These are phyloP conservation scores for Triplophysa bombifrons DNA, from an alignment of 2,797 vertebrate species.

Conservation along the genomic window DNA sequence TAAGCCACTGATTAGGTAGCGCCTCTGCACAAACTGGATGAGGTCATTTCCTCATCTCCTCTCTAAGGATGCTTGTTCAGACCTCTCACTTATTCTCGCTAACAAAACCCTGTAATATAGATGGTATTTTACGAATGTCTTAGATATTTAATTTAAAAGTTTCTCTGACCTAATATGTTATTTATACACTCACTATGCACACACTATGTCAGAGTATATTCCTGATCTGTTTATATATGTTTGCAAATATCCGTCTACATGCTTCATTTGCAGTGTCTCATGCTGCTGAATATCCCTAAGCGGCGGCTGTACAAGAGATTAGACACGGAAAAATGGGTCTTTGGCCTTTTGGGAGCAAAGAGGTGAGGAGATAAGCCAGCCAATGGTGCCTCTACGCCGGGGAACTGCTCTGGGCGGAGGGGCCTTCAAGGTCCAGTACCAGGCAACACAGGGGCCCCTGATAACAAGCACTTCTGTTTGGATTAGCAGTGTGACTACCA, in stretches of 20 bases:
- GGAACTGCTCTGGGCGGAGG: conserved; percentile 36
- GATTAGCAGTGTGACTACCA: conserved; percentile 45
- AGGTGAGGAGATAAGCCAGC: conserved; percentile 36
- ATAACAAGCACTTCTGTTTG: conserved; percentile 56
- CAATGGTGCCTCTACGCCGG: conserved; percentile 17
- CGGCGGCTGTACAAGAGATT: neutral
- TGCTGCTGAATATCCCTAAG: neutral
- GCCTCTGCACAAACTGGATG: conserved; percentile 39
- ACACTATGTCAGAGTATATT: neutral
- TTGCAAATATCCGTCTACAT: conserved; percentile 12
- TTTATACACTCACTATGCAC: neutral
- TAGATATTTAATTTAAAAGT: neutral
- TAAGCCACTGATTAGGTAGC: conserved; percentile 46
- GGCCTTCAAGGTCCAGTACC: conserved; percentile 46
- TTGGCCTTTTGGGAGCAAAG: conserved; percentile 10
- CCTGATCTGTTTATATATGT: neutral
- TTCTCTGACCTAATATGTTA: neutral
- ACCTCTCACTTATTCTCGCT: conserved; percentile 42
- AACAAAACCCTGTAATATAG: neutral
- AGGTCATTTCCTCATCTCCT: conserved; percentile 58
- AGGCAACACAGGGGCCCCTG: conserved; percentile 53
- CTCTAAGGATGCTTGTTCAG: conserved; percentile 35
- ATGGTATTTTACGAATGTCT: neutral
- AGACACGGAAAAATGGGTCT: conserved; percentile 24
- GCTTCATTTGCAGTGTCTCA: conserved; percentile 13